Evolutionary conservation across 2,888 invertebrate species (phyloP).

Genomic region (Cosmia trapezina): DNA sequence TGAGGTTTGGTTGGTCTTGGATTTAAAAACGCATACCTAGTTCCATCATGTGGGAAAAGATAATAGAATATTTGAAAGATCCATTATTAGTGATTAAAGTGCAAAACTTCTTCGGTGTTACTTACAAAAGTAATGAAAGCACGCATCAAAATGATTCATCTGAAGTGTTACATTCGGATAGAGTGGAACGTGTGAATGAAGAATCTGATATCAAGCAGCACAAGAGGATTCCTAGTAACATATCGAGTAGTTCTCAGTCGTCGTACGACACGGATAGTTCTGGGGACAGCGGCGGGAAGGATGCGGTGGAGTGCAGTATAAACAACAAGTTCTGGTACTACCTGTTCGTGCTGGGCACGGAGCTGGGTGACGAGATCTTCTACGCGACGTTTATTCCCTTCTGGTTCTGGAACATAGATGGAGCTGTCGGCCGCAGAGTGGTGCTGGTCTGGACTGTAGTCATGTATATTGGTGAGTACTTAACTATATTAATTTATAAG

Average conservation of each 20-base stretch:
- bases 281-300: constrained; percentile 77
- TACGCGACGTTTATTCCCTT: constrained; percentile 97
- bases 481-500: neutral
- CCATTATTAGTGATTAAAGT: constrained; percentile 94
- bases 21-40: constrained; percentile 22
- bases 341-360: constrained; percentile 95
- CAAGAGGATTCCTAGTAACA: constrained; percentile 83
- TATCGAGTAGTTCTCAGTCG: constrained; percentile 82
- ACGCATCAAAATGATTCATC: constrained; percentile 72
- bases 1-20: neutral
- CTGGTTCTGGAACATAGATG: constrained; percentile 98
- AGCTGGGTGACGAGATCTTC: constrained; percentile 97
- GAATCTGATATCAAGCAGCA: constrained; percentile 78
- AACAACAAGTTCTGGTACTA: constrained; percentile 95
- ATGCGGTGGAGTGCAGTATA: constrained; percentile 88
- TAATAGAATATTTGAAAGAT: constrained; percentile 93
- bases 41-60: constrained; percentile 83
- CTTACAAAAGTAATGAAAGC: constrained; percentile 80
- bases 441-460: constrained; percentile 95
- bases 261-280: constrained; percentile 84
- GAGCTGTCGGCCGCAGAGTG: constrained; percentile 95
- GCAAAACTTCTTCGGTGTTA: constrained; percentile 95
- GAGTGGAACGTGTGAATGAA: constrained; percentile 73
- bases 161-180: constrained; percentile 78
- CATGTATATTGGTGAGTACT: constrained; percentile 94